Base-by-base conservation (phyloP, 2,113 vertebrate genomes). In the Progne subis region DNA sequence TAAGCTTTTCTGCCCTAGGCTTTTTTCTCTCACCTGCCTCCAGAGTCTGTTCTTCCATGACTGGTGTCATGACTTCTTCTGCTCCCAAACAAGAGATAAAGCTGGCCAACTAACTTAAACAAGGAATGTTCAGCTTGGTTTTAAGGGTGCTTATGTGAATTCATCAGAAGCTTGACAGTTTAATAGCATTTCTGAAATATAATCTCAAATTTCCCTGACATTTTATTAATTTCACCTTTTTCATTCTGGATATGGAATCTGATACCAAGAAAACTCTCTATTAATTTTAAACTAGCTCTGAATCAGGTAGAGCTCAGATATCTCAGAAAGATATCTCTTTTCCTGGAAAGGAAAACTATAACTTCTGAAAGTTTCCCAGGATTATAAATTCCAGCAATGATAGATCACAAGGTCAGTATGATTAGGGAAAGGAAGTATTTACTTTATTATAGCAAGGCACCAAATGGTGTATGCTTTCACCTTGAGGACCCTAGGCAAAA, bases 401-500 rank as follows among this genome's bases (percentile, higher is more conserved):
- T 63, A 88, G 76, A 92, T 92, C 85, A 93, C 90, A 93, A 96
- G 61, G 90, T 92, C 82, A 74, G 31, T 74, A 46, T 56, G 68
- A 92, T 95, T 96, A 93, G 82, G 87, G 88, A 80, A 86, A 82
- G 68, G 77, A 95, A 97, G 53, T 95, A 91, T 92, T 94, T 96
- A 63, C 80, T 96, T 93, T 95, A 69, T 74, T 94, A 83, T 46
- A 85, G 72, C 79, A 92, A 76, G 61, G 74, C 94, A 94, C 82
- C 75, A 97, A 94, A 91, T 83, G 60, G 92, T 82, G 63, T 80
- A 77, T 89, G 59, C 49, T 96, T 97, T 97, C 88, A 96, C 97
- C 91, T 97, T 96, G 94, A 95, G 92, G 86, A 94, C 86, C 90
- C 69, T 91, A 88, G 94, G 92, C 97, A 89, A 96, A 95, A 97